phyloP scores from a whole-genome alignment of 2,888 invertebrate species.

The Erebia epiphron region DNA sequence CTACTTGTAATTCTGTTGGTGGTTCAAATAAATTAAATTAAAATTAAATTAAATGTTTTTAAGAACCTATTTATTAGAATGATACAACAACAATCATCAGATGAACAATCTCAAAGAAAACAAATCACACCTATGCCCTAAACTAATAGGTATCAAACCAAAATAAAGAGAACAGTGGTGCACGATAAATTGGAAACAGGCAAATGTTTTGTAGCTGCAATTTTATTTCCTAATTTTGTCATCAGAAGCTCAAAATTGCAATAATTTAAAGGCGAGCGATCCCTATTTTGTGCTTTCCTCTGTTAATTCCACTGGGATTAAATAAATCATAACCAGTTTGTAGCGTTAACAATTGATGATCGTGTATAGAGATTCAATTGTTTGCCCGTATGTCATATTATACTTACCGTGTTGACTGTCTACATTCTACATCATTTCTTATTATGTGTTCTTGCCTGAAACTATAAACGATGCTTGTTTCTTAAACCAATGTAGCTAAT shows the following conservation, averaged over 20 bases:
- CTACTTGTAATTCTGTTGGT: too few species aligned
- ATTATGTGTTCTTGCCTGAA: too few species aligned
- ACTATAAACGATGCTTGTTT: too few species aligned
- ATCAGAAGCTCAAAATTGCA: constrained; percentile 1
- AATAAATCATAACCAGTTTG: constrained; percentile 39
- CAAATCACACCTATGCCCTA: neutral
- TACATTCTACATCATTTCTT: neutral
- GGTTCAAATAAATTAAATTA: too few species aligned
- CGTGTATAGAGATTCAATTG: constrained; percentile 30
- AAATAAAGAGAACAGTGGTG: constrained; percentile 1
- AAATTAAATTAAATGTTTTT: too few species aligned
- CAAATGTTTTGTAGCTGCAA: neutral
- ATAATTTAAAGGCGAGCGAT: neutral
- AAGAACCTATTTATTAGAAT: too few species aligned
- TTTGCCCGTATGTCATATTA: constrained; percentile 19
- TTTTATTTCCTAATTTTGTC: neutral
- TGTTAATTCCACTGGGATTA: constrained; percentile 29
- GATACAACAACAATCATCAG: too few species aligned
- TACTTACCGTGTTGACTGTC: neutral
- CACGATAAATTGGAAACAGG: constrained; percentile 2
- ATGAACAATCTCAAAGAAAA: neutral
- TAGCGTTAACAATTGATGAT: constrained; percentile 41
- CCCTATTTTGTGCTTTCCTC: constrained; percentile 4
- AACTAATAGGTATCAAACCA: constrained; percentile 12
- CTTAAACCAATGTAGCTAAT: too few species aligned